A percentile compares a stretch with the other conserved stretches of the same genome.
Evolutionary conservation across 1,140 invertebrate species (phyloP).

Genomic region (Oncopodura yosiiana): DNA sequence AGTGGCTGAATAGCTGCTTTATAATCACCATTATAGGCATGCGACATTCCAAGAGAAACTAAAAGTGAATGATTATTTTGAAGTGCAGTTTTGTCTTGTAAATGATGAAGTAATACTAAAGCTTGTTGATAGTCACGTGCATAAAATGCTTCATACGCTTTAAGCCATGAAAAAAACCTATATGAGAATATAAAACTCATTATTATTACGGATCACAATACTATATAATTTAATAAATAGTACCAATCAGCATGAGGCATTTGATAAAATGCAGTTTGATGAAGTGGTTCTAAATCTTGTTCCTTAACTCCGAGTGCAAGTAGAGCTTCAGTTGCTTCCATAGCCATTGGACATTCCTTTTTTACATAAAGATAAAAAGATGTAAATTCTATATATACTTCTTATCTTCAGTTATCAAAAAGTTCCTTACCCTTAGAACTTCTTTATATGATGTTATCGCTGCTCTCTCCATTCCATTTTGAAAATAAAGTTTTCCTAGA

Average conservation of each 20-base stretch:
- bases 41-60: constrained; percentile 39
- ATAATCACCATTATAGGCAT: constrained; percentile 27
- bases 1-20: constrained; percentile 26
- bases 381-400: background rate
- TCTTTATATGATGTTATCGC: constrained; percentile 64
- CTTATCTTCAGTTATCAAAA: background rate
- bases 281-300: constrained; percentile 56
- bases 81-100: constrained; percentile 51
- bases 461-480: constrained; percentile 59
- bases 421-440: constrained; percentile 48
- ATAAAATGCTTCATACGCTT: constrained; percentile 54
- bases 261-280: constrained; percentile 47
- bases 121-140: constrained; percentile 54
- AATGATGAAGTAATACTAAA: constrained; percentile 49
- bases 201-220: constrained; percentile 11
- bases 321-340: constrained; percentile 58
- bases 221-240: background rate
- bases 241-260: constrained; percentile 46
- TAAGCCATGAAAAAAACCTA: constrained; percentile 60
- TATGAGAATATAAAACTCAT: too few species aligned
- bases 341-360: constrained; percentile 59
- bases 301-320: constrained; percentile 58
- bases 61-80: constrained; percentile 52
- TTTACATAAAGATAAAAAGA: constrained; percentile 26
- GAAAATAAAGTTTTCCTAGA: constrained; percentile 59